Evolutionary conservation across 2,888 invertebrate genomes (phyloP).

Genomic region (Eupithecia inturbata): DNA sequence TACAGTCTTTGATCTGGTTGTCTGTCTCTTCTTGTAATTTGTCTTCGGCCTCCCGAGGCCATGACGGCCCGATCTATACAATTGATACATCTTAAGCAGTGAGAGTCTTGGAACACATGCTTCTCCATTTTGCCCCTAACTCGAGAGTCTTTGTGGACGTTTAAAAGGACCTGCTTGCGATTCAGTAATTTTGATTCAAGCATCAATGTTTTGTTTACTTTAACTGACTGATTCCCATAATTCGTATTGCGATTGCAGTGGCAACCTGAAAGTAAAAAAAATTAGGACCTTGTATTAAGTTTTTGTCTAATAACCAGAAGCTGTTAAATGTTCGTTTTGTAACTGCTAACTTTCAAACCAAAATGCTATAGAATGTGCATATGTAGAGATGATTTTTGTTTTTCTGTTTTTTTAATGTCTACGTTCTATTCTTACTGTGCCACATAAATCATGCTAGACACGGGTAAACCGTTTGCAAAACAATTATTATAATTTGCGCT

Average conservation of each 20-base stretch:
- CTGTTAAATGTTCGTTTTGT: background rate
- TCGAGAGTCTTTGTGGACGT: slow-evolving; percentile 48
- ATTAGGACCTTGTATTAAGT: background rate
- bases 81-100: background rate
- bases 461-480: slow-evolving; percentile 33
- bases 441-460: slow-evolving; percentile 27
- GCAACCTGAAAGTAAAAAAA: slow-evolving; percentile 26
- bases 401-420: background rate
- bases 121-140: slow-evolving; percentile 48
- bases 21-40: background rate
- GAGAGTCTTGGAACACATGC: slow-evolving; percentile 53
- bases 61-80: background rate
- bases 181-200: slow-evolving; percentile 39
- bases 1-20: slow-evolving; percentile 54
- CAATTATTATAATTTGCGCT: slow-evolving; percentile 40
- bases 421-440: background rate
- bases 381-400: background rate
- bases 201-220: slow-evolving; percentile 26
- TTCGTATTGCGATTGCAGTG: background rate
- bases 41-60: background rate
- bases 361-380: background rate
- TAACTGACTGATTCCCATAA: slow-evolving; percentile 14
- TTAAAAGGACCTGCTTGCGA: slow-evolving; percentile 50
- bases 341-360: background rate
- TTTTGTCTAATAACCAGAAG: background rate